A percentile compares a stretch with the other conserved stretches of the same genome.
Conservation (phyloP, 2,797 vertebrate genomes). For the Thamnophis elegans region DNA sequence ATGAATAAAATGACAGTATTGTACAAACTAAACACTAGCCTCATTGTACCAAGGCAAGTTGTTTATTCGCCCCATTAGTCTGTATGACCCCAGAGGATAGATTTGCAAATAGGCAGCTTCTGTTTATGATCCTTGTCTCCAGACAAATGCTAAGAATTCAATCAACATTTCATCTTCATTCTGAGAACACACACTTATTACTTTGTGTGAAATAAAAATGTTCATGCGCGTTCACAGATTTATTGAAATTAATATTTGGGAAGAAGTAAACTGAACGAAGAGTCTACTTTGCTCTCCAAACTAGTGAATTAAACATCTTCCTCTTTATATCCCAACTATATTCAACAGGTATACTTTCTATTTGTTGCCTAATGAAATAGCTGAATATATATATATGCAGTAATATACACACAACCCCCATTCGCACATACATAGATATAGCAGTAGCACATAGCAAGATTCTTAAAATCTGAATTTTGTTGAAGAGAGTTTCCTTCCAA, state of each 20-base stretch:
- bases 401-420: not conserved
- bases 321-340: not conserved
- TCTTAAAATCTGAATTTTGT: not conserved
- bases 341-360: not conserved
- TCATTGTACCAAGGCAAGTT: constrained; percentile 70
- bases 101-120: constrained; percentile 48
- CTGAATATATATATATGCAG: not conserved
- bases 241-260: not conserved
- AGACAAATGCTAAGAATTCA: not conserved
- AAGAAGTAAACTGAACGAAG: not conserved
- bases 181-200: not conserved
- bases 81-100: constrained; percentile 35
- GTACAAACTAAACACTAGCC: constrained; percentile 65
- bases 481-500: not conserved
- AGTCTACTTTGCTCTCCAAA: not conserved
- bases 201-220: not conserved
- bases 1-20: constrained; percentile 62
- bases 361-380: not conserved
- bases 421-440: not conserved
- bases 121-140: constrained; percentile 39
- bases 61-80: constrained; percentile 61
- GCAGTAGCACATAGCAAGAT: not conserved
- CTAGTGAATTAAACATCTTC: not conserved
- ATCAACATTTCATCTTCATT: not conserved
- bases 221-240: not conserved